Percentiles rank a stretch among this genome's conserved stretches.
These are phyloP conservation scores for Lycorma delicatula DNA, from an alignment of 1,140 invertebrate genomes.

Conservation along the genomic window DNA sequence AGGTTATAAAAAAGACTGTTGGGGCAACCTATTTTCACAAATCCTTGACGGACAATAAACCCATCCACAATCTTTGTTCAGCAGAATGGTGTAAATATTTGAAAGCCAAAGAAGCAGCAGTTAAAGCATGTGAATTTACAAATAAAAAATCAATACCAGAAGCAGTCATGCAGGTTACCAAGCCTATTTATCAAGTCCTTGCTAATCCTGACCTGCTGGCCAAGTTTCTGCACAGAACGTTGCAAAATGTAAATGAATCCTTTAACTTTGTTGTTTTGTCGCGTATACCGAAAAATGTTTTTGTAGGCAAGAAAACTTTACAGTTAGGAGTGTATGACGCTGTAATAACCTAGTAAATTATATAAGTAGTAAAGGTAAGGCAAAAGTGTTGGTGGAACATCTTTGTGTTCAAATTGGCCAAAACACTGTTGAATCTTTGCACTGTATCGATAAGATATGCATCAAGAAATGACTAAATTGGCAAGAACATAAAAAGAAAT, in stretches of 20 bases:
- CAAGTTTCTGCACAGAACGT: slow-evolving; percentile 20
- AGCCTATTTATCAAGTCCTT: slow-evolving; percentile 18
- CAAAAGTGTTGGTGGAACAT: too few species aligned
- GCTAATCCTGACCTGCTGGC: slow-evolving; percentile 16
- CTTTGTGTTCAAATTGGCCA: too few species aligned
- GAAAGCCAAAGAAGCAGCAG: slow-evolving; percentile 26
- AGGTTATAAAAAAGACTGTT: slow-evolving; percentile 16
- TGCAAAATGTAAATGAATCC: slow-evolving; percentile 22
- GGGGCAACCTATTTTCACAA: slow-evolving; percentile 17
- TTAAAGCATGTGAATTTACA: background rate
- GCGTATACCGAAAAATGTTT: slow-evolving; percentile 20
- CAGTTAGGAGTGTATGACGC: slow-evolving; percentile 15
- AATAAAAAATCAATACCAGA: background rate
- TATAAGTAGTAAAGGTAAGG: too few species aligned
- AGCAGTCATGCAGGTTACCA: slow-evolving; percentile 9
- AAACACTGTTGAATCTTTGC: too few species aligned
- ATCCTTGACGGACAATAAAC: slow-evolving; percentile 3
- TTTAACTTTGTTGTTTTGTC: slow-evolving; percentile 21
- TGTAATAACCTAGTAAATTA: slow-evolving; percentile 14
- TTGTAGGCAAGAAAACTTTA: slow-evolving; percentile 17
- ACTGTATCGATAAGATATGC: too few species aligned
- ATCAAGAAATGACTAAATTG: too few species aligned
- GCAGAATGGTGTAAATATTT: slow-evolving; percentile 29
- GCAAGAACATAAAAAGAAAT: too few species aligned
- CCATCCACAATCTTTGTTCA: slow-evolving; percentile 26